Percentiles rank a stretch among this genome's conserved stretches.
Evolutionary conservation across 2,797 vertebrate genomes (phyloP).

Genomic region (Cynodonichthys magdalenae): DNA sequence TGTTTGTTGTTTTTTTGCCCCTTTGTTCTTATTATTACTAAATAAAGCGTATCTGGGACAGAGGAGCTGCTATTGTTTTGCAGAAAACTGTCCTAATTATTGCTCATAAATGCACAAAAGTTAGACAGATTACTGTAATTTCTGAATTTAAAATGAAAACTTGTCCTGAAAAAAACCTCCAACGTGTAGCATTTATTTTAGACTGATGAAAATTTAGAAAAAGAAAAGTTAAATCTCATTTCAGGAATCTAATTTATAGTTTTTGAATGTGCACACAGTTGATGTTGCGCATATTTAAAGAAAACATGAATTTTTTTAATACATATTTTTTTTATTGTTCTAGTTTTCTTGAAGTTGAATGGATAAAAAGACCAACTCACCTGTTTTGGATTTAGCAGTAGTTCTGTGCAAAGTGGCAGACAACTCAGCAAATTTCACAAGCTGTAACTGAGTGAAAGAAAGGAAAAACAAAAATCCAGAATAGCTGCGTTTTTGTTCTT

Average conservation of each 20-base stretch:
- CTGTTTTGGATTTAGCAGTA: constrained; percentile 40
- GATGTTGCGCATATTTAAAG: neutral
- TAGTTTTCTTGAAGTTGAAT: neutral
- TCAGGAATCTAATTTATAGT: neutral
- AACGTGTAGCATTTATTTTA: neutral
- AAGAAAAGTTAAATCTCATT: neutral
- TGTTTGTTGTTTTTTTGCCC: neutral
- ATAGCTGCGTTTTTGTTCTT: constrained; percentile 26
- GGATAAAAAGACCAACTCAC: constrained; percentile 50
- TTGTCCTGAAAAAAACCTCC: neutral
- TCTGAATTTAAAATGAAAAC: constrained; percentile 22
- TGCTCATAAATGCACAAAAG: constrained; percentile 46
- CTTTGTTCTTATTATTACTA: neutral
- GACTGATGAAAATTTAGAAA: too few species aligned
- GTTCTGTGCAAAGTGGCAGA: constrained; percentile 16
- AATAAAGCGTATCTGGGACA: neutral
- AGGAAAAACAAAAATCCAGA: constrained; percentile 29
- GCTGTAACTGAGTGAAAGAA: constrained; percentile 4
- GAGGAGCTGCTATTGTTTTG: constrained; percentile 30
- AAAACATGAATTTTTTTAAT: neutral
- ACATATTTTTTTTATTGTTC: neutral
- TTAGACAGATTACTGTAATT: constrained; percentile 27
- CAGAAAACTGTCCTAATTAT: constrained; percentile 26
- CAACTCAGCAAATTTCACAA: constrained; percentile 8
- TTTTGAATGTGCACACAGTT: neutral